phyloP scores from a whole-genome alignment of 2,113 vertebrate genomes.

The Dasyurus viverrinus region DNA sequence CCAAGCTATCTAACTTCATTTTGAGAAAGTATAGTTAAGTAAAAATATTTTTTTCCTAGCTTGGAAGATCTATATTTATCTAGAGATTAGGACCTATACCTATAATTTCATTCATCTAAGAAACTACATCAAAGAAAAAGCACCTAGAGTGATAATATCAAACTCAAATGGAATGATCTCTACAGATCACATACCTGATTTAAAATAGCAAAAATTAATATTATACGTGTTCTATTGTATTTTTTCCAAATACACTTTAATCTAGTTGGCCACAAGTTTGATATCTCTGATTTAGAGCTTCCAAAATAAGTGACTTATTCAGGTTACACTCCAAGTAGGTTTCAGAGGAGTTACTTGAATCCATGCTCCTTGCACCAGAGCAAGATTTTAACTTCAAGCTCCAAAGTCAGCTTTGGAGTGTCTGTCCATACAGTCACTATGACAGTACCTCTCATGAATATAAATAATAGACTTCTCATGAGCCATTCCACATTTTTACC shows the following conservation, averaged over 20 bases:
- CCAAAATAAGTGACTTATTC: not conserved
- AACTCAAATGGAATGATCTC: not conserved
- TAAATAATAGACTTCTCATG: not conserved
- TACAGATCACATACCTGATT: not conserved
- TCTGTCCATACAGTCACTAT: not conserved
- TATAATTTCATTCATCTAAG: not conserved
- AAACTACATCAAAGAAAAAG: not conserved
- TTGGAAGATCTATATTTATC: not conserved
- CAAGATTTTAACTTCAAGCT: not conserved
- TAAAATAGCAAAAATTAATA: not conserved
- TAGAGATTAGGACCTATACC: not conserved
- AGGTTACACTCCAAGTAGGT: not conserved
- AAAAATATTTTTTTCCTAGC: not conserved
- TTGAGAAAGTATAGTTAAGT: conserved; percentile 21
- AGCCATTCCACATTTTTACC: not conserved
- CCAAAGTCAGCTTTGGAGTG: not conserved
- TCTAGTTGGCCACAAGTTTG: not conserved
- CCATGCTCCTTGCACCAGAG: not conserved
- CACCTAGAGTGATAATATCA: not conserved
- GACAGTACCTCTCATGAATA: not conserved
- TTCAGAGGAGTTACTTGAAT: not conserved
- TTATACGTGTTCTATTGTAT: not conserved
- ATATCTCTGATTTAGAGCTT: not conserved
- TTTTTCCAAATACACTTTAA: not conserved
- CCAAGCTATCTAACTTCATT: conserved; percentile 37